These are phyloP conservation scores for Glyptemys insculpta DNA, from an alignment of 2,797 vertebrate species.

Conservation along the genomic window DNA sequence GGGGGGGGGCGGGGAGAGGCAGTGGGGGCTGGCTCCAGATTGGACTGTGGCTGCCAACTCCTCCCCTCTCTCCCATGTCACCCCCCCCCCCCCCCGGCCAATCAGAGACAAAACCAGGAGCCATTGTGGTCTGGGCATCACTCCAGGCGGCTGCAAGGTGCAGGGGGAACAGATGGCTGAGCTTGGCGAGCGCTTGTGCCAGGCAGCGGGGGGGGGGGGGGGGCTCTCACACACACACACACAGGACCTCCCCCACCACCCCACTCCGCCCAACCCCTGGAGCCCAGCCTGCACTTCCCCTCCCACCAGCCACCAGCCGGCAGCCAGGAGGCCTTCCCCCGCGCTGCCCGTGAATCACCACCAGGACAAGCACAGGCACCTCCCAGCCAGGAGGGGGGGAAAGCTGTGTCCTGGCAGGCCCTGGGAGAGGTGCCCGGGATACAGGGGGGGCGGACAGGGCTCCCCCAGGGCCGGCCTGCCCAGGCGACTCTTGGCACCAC, in stretches of 20 bases:
- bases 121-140: not conserved
- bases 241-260: not conserved
- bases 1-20: not conserved
- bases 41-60: not conserved
- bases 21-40: not conserved
- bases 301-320: not conserved
- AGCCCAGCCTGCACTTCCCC: not conserved
- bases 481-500: not conserved
- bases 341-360: not conserved
- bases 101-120: not conserved
- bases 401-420: not conserved
- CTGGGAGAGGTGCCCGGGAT: not conserved
- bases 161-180: not conserved
- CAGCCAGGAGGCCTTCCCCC: not conserved
- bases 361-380: not conserved
- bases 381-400: not conserved
- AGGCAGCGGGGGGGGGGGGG: not conserved
- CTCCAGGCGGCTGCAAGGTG: conserved; percentile 13
- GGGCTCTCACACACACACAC: no score
- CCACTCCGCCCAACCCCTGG: not conserved
- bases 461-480: not conserved
- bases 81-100: not conserved
- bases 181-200: not conserved
- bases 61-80: not conserved
- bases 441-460: not conserved